phyloP scores from a whole-genome alignment of 2,113 vertebrate genomes.

The Malurus elegans region DNA sequence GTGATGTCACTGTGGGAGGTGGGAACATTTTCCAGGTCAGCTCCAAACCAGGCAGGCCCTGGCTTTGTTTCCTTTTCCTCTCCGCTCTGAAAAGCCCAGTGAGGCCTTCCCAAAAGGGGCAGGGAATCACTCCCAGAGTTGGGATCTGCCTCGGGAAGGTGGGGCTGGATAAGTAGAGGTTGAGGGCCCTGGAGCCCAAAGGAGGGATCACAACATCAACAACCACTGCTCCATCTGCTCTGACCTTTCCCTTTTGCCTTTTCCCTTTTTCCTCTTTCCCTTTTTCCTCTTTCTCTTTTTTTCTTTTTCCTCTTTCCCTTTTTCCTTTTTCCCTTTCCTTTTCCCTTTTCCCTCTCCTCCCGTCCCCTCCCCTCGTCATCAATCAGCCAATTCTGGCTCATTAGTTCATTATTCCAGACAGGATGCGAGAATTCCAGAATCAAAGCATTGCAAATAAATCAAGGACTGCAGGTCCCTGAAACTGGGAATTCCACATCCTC shows the following conservation, averaged over 20 bases:
- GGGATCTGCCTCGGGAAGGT: neutral
- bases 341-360: no score
- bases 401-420: neutral
- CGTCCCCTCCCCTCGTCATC: no score
- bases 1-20: neutral
- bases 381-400: neutral
- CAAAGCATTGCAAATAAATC: neutral
- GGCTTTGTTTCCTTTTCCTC: constrained; percentile 45
- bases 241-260: neutral
- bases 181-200: neutral
- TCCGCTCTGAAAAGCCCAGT: neutral
- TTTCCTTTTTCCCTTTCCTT: no score
- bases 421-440: neutral
- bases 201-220: neutral
- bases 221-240: neutral
- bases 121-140: neutral
- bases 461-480: neutral
- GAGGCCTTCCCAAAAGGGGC: neutral
- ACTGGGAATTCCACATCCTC: neutral
- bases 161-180: neutral
- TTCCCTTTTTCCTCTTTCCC: accelerated
- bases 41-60: neutral
- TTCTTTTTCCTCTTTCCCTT: accelerated
- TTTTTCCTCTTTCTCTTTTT: accelerated
- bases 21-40: constrained; percentile 39